Conservation (phyloP, 1,140 invertebrate genomes). For the Bicyclus anynana region DNA sequence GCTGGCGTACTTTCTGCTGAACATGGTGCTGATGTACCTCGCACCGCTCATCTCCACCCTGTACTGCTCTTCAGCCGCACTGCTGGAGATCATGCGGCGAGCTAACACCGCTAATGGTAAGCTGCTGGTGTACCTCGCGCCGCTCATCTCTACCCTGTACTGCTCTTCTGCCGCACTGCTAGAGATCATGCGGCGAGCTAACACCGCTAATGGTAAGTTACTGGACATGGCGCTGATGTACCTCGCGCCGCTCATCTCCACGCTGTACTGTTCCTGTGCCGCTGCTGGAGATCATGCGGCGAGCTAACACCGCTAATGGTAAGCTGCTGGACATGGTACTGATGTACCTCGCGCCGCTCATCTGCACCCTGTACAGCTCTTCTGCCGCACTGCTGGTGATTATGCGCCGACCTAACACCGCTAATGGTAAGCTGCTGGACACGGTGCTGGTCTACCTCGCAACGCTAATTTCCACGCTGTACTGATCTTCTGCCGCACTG, state of each 20-base stretch:
- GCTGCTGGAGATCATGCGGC: no score
- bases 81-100: constrained; percentile 85
- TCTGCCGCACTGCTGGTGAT: constrained; percentile 90
- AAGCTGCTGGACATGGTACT: constrained; percentile 86
- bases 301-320: no score
- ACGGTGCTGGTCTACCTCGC: constrained; percentile 82
- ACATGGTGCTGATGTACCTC: constrained; percentile 91
- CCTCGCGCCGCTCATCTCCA: no score
- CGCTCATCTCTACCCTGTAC: no score
- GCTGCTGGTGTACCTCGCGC: no score
- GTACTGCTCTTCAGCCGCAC: constrained; percentile 90
- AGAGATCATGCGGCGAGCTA: no score
- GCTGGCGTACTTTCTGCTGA: constrained; percentile 85
- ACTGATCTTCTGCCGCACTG: no score
- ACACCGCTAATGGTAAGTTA: no score
- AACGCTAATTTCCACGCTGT: no score
- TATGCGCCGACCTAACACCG: constrained; percentile 79
- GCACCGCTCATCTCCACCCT: constrained; percentile 90
- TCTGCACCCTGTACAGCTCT: constrained; percentile 92
- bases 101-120: constrained; percentile 79
- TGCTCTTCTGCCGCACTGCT: no score
- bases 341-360: constrained; percentile 91
- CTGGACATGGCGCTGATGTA: no score
- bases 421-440: constrained; percentile 79
- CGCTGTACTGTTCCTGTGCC: no score